Conservation (phyloP, 1,140 invertebrate genomes). For the Homalodisca vitripennis region DNA sequence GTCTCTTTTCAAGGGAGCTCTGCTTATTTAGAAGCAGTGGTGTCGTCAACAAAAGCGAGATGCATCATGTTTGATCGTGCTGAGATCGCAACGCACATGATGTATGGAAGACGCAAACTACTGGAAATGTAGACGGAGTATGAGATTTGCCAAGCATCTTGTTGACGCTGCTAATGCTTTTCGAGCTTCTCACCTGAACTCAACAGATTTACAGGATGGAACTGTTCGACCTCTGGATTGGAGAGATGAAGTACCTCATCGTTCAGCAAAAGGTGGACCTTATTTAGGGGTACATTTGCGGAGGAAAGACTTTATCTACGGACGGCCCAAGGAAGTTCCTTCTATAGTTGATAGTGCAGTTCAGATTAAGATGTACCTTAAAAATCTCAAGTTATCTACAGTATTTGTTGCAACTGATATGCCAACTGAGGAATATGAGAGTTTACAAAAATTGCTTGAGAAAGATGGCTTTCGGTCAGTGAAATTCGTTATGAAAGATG, state of each 20-base stretch:
- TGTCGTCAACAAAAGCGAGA: slow-evolving; percentile 49
- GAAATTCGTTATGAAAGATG: slow-evolving; percentile 51
- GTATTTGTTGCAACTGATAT: slow-evolving; percentile 87
- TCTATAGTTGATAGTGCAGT: slow-evolving; percentile 65
- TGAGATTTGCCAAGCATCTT: slow-evolving; percentile 79
- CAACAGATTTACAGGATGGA: slow-evolving; percentile 60
- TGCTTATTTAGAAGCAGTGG: slow-evolving; percentile 59
- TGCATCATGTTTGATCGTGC: slow-evolving; percentile 72
- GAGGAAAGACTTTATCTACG: slow-evolving; percentile 76
- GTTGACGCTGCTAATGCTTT: slow-evolving; percentile 69
- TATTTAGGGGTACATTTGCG: slow-evolving; percentile 83
- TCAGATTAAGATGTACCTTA: slow-evolving; percentile 64
- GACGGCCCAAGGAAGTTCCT: slow-evolving; percentile 67
- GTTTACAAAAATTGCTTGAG: slow-evolving; percentile 50
- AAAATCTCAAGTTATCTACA: slow-evolving; percentile 57
- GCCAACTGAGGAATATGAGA: slow-evolving; percentile 52
- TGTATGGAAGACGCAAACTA: slow-evolving; percentile 78
- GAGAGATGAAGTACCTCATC: slow-evolving; percentile 56
- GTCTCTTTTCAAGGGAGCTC: slow-evolving; percentile 82
- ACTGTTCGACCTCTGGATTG: slow-evolving; percentile 59
- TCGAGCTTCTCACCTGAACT: slow-evolving; percentile 66
- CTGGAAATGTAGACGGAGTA: slow-evolving; percentile 87
- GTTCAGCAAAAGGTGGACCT: slow-evolving; percentile 63
- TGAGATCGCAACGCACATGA: slow-evolving; percentile 85
- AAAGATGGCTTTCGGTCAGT: slow-evolving; percentile 49